A percentile compares a stretch with the other conserved stretches of the same genome.
These are phyloP conservation scores for Nudaria mundana DNA, from an alignment of 2,888 invertebrate genomes.

Conservation along the genomic window DNA sequence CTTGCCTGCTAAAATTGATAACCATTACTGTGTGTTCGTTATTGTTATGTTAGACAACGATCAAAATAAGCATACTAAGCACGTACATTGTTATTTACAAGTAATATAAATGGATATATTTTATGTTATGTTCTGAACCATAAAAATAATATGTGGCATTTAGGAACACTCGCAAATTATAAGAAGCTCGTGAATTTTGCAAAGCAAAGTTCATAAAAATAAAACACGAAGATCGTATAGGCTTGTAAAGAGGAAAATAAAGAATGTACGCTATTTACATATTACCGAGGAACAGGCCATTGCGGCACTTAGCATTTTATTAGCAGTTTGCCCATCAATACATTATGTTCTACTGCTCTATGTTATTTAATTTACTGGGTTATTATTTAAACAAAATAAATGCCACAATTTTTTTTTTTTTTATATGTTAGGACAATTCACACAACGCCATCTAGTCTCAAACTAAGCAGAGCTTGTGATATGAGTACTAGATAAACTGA, in stretches of 20 bases:
- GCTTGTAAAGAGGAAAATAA: conserved; percentile 10
- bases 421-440: too few relatives aligned
- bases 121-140: not conserved
- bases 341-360: not conserved
- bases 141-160: conserved; percentile 1
- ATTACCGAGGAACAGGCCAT: conserved; percentile 5
- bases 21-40: too few relatives aligned
- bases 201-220: conserved; percentile 11
- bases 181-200: conserved; percentile 8
- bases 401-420: not conserved
- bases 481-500: too few relatives aligned
- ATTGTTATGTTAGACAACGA: too few relatives aligned
- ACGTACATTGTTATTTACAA: too few relatives aligned
- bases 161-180: conserved; percentile 4
- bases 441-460: too few relatives aligned
- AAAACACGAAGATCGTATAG: conserved; percentile 10
- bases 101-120: too few relatives aligned
- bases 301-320: conserved; percentile 5
- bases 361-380: not conserved
- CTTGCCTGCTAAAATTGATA: too few relatives aligned
- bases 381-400: not conserved
- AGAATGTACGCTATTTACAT: conserved; percentile 12
- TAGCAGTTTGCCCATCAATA: conserved; percentile 6
- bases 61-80: too few relatives aligned
- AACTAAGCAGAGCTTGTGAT: too few relatives aligned